Conservation (phyloP, 1,140 invertebrate species). For the Rhizoglyphus robini region DNA sequence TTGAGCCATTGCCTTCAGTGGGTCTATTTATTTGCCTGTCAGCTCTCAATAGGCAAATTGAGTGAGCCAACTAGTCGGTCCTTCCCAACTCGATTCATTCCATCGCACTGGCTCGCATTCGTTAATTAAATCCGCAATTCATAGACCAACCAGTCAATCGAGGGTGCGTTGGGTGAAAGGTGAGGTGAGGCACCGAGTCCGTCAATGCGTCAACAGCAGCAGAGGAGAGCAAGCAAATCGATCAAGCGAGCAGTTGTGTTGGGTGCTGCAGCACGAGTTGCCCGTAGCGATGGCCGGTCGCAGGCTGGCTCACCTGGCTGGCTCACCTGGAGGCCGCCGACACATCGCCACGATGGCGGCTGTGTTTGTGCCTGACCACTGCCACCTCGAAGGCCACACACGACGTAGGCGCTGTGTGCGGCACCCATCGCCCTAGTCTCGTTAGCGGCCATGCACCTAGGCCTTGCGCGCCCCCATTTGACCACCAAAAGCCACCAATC, state of each 20-base stretch:
- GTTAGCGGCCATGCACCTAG: background rate
- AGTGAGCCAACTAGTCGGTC: background rate
- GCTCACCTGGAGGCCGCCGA: slow-evolving; percentile 9
- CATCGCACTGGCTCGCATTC: slow-evolving; percentile 2
- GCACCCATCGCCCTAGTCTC: background rate
- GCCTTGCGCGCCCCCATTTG: too few relatives aligned
- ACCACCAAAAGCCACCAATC: too few relatives aligned
- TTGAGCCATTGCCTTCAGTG: background rate
- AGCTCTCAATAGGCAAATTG: slow-evolving; percentile 1
- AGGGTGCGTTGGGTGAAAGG: slow-evolving; percentile 15
- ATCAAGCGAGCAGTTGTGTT: background rate
- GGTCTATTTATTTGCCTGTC: slow-evolving; percentile 8
- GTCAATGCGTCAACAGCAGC: background rate
- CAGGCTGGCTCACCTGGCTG: background rate
- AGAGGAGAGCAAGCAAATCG: background rate
- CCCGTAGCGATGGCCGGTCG: background rate
- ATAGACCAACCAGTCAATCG: background rate
- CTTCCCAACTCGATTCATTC: background rate
- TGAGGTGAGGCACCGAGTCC: background rate
- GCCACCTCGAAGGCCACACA: background rate
- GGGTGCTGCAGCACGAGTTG: slow-evolving; percentile 13
- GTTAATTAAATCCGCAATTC: slow-evolving; percentile 12
- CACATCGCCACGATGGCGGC: background rate
- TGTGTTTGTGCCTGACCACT: background rate
- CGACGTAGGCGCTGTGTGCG: background rate